Evolutionary conservation across 2,113 vertebrate species (phyloP), one percentile per base, ranked within the genome.

Genomic region (Vireo altiloquus): DNA sequence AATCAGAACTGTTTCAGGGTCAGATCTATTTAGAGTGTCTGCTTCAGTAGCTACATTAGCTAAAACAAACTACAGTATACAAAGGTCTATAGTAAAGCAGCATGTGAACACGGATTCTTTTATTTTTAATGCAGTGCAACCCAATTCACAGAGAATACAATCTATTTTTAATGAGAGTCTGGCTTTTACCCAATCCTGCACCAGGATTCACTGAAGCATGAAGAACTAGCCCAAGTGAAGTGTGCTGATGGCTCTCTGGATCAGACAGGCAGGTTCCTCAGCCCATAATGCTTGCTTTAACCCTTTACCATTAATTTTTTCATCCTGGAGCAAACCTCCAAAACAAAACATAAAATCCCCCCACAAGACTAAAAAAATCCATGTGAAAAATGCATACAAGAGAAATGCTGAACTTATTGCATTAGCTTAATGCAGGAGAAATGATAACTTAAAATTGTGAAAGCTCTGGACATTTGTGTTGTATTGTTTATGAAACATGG

Each of bases 81-180:
- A 88, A 81, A 90, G 72, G 60, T 68, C 85, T 88, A 49, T 4
- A 90, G 86, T 64, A 47, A 92, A 93, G 79, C 68, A 83, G 75
- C 44, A 37, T 75, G 90, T 75, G 92, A 94, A 87, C 85, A 80
- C 4, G 20, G 69, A 68, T 66, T 80, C 88, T 88, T 94, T 90
- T 88, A 88, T 94, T 96, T 95, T 95, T 77, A 95, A 95, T 74
- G 69, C 68, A 53, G 37, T 35, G 64, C 56, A 83, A 87, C 71
- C 71, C 89, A 87, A 84, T 87, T 94, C 2, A 44, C 72, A 78
- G 56, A 74, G 63, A 71, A 33, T 40, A 46, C 76, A 78, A 89
- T 94, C 82, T 94, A 83, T 94, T 93, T 96, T 93, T 96, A 95
- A 96, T 95, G 93, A 94, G 81, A 71, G 72, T 46, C 86, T 96